A percentile compares a stretch with the other conserved stretches of the same genome.
Conservation (phyloP, 2,888 invertebrate species). For the Branchipolynoe longqiensis region DNA sequence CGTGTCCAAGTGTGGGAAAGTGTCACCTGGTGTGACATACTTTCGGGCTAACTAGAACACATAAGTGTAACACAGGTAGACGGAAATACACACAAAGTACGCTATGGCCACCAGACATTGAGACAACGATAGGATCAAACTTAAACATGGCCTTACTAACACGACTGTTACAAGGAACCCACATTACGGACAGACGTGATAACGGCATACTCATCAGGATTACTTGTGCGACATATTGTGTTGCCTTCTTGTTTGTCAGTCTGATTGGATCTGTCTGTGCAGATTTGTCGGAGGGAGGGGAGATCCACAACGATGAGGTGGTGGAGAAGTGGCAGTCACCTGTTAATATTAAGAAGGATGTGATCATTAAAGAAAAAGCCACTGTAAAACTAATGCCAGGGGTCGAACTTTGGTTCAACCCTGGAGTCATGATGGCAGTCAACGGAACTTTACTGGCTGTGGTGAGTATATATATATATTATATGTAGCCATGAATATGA, state of each 20-base stretch:
- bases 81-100: too few species aligned
- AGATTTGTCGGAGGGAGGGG: slow-evolving; percentile 8
- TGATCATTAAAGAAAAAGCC: slow-evolving; percentile 87
- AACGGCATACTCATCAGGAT: not conserved
- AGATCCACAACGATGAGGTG: not conserved
- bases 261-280: not conserved
- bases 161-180: not conserved
- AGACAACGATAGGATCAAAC: not conserved
- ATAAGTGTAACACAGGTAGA: not conserved
- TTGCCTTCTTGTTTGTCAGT: not conserved
- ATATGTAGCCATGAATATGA: too few species aligned
- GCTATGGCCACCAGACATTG: not conserved
- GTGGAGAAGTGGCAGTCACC: slow-evolving; percentile 23
- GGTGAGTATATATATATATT: slow-evolving; percentile 84
- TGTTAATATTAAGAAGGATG: slow-evolving; percentile 1
- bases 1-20: not conserved
- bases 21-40: not conserved
- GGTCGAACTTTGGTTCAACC: slow-evolving; percentile 92
- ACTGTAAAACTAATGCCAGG: slow-evolving; percentile 94
- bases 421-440: slow-evolving; percentile 95
- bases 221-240: not conserved
- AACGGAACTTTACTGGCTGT: slow-evolving; percentile 93
- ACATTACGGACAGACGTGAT: not conserved
- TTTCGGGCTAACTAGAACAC: not conserved
- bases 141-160: not conserved